These are phyloP conservation scores for Anabas testudineus DNA, from an alignment of 2,797 vertebrate species.

Conservation along the genomic window DNA sequence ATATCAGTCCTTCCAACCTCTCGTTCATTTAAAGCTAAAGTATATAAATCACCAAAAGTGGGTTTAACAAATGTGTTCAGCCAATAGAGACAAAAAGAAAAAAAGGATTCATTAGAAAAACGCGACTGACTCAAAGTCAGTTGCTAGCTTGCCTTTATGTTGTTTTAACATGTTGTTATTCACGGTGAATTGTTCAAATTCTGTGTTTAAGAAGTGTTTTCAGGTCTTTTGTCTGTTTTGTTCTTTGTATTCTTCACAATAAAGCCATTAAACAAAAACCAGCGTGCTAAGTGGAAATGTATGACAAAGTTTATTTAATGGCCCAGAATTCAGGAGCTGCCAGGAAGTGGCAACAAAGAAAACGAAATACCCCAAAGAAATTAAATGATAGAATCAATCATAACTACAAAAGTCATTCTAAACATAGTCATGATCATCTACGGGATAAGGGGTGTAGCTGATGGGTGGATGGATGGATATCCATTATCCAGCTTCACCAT, in stretches of 20 bases:
- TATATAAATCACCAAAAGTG: too few species aligned
- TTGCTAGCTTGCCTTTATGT: conserved; percentile 1
- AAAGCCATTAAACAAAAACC: conserved; percentile 25
- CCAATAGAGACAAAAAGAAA: neutral
- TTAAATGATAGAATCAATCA: conserved; percentile 40
- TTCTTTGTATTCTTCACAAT: conserved; percentile 1
- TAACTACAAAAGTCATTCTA: conserved; percentile 19
- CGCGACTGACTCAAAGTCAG: too few species aligned
- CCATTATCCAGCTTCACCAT: conserved; percentile 15
- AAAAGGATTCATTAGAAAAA: too few species aligned
- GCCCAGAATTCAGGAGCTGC: conserved; percentile 23
- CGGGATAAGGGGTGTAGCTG: too few species aligned
- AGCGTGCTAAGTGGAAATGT: conserved; percentile 9
- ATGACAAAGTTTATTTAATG: conserved; percentile 42
- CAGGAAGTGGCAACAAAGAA: conserved; percentile 14
- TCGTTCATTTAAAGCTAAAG: too few species aligned
- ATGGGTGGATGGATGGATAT: neutral
- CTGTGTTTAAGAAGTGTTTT: too few species aligned
- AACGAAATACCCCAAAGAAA: conserved; percentile 29
- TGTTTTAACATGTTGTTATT: conserved; percentile 5
- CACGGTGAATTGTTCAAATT: neutral
- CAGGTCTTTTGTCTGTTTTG: neutral
- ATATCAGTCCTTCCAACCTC: too few species aligned
- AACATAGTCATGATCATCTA: conserved; percentile 19
- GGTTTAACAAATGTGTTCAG: too few species aligned